Evolutionary conservation across 2,888 invertebrate species (phyloP), one percentile per base, ranked within the genome.

Genomic region (Ptychoptera contaminata): DNA sequence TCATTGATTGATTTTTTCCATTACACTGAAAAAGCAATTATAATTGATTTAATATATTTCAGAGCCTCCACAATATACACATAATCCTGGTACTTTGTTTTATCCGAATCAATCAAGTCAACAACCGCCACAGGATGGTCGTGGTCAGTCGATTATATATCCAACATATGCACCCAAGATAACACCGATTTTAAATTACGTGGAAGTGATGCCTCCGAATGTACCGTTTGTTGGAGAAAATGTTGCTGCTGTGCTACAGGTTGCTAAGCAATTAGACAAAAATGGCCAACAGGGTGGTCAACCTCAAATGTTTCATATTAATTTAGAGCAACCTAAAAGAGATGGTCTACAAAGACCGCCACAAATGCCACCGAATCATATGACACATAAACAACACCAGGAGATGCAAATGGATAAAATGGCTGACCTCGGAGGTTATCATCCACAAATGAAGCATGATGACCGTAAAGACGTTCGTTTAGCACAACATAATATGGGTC

Each of bases 31-130:
- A n/a, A n/a, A n/a, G n/a, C n/a, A n/a, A n/a, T n/a, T n/a, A n/a
- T n/a, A 32, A 32, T 32, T 11, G n/a, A 32, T 11, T 32, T 32
- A 32, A 32, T 7, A 32, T 32, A 32, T 6, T 62, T 40, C 58
- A 73, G 72, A 73, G 59, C 65, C 70, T 2, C 62, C 68, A 1
- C 71, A 70, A 52, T 72, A 71, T 52, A 61, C 67, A 43, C 67
- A 61, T 47, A 67, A 69, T 14, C 62, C 63, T 2, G 68, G 67
- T 34, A 66, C 71, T 1, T 51, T 65, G 10, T 72, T 70, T 52
- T 73, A 73, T 55, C 67, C 70, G 42, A 68, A 71, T 1, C 65
- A 69, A 12, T 58, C 54, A 35, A 56, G 60, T 46, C 65, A 67
- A 1, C 67, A 69, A 46, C 66, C 64, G 50, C 58, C 67, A 49